Conservation (phyloP, 2,113 vertebrate species). For the Platycercus adscitus region DNA sequence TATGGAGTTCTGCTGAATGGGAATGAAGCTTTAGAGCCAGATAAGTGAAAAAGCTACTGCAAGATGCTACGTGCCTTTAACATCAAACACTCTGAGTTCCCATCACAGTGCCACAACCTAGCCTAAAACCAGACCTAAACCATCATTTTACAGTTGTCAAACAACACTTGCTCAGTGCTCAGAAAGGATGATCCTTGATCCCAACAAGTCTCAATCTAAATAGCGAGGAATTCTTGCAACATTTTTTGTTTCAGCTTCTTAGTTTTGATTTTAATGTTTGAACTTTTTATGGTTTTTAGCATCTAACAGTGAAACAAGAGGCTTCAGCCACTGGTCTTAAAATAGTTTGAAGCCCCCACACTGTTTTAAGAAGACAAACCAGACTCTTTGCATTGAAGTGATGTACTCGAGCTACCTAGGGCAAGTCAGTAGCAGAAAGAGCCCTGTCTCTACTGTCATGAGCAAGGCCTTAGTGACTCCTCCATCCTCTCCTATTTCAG, state of each 20-base stretch:
- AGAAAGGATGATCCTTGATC: background rate
- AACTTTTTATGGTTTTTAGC: background rate
- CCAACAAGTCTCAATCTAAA: background rate
- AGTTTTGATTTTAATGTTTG: background rate
- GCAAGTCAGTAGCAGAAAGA: background rate
- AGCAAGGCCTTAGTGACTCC: background rate
- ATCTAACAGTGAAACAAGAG: background rate
- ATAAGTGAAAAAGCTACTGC: background rate
- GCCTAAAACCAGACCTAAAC: background rate
- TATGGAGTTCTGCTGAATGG: background rate
- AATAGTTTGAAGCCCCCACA: rapidly evolving
- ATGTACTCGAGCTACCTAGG: background rate
- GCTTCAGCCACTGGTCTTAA: background rate
- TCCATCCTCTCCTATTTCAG: background rate
- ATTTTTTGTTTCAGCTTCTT: background rate
- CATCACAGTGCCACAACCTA: background rate
- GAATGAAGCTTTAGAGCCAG: background rate
- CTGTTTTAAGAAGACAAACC: background rate
- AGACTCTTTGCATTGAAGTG: background rate
- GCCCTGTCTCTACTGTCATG: background rate
- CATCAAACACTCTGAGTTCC: background rate
- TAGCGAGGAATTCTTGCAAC: background rate
- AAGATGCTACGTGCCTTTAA: background rate
- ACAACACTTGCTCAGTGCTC: background rate
- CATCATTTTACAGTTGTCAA: background rate